These are phyloP conservation scores for Eubucco bourcierii DNA, from an alignment of 2,113 vertebrate genomes.

Conservation along the genomic window DNA sequence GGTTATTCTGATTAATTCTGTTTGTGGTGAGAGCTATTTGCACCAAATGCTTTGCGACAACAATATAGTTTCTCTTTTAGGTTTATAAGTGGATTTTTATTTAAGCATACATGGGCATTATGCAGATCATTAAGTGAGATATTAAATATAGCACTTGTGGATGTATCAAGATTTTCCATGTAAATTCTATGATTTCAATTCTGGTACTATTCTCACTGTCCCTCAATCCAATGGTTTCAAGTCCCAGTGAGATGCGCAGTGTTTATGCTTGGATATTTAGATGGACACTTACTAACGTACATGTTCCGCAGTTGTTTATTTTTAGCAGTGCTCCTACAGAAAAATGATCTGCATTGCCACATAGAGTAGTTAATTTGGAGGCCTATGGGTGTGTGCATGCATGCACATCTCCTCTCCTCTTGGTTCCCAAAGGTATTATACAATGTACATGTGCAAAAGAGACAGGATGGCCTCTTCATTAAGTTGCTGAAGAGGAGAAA, in stretches of 20 bases:
- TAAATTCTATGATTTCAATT: neutral
- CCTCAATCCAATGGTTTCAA: neutral
- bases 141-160: neutral
- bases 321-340: neutral
- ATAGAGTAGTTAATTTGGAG: neutral
- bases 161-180: neutral
- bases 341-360: neutral
- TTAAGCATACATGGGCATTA: neutral
- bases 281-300: neutral
- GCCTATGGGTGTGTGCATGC: neutral
- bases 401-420: neutral
- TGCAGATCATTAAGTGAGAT: neutral
- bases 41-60: neutral
- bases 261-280: neutral
- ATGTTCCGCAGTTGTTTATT: neutral
- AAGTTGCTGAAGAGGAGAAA: conserved; percentile 17
- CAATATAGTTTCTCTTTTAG: neutral
- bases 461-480: conserved; percentile 38
- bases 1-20: neutral
- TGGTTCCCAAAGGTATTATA: neutral
- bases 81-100: neutral
- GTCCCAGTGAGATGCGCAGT: neutral
- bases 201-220: neutral
- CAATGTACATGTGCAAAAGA: neutral
- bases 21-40: neutral